Evolutionary conservation across 2,113 vertebrate species (phyloP).

Genomic region (Petrocephalus zakoni): DNA sequence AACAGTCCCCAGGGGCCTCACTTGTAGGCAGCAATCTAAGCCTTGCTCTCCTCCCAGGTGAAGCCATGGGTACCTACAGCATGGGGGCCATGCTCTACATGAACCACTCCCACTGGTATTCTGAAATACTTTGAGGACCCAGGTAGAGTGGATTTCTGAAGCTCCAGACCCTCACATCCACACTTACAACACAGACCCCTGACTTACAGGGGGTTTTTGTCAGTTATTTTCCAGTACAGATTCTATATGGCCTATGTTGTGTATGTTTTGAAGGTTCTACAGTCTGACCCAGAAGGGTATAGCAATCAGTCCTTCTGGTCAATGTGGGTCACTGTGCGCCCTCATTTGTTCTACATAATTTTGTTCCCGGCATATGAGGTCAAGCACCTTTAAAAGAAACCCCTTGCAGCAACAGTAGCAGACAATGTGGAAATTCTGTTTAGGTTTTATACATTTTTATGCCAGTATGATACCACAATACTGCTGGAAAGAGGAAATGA

Average conservation of each 20-base stretch:
- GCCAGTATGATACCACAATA: not conserved
- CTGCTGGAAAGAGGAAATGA: not conserved
- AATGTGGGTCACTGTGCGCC: not conserved
- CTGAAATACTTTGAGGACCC: not conserved
- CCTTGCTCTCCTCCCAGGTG: not conserved
- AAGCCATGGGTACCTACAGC: not conserved
- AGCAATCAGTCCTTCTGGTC: not conserved
- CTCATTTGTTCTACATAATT: not conserved
- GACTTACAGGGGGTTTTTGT: not conserved
- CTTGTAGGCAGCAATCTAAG: not conserved
- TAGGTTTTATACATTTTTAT: not conserved
- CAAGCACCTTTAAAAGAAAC: not conserved
- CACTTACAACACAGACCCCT: not conserved
- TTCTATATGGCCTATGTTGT: not conserved
- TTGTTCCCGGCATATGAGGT: not conserved
- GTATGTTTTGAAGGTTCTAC: not conserved
- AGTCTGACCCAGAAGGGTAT: not conserved
- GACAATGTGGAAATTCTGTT: not conserved
- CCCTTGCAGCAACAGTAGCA: not conserved
- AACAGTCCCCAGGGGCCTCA: not conserved
- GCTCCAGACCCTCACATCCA: not conserved
- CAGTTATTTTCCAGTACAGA: not conserved
- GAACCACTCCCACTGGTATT: not conserved
- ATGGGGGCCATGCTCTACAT: not conserved
- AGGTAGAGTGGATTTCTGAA: not conserved